These are phyloP conservation scores for Emydocephalus ijimae DNA, from an alignment of 2,113 vertebrate genomes.

Conservation along the genomic window DNA sequence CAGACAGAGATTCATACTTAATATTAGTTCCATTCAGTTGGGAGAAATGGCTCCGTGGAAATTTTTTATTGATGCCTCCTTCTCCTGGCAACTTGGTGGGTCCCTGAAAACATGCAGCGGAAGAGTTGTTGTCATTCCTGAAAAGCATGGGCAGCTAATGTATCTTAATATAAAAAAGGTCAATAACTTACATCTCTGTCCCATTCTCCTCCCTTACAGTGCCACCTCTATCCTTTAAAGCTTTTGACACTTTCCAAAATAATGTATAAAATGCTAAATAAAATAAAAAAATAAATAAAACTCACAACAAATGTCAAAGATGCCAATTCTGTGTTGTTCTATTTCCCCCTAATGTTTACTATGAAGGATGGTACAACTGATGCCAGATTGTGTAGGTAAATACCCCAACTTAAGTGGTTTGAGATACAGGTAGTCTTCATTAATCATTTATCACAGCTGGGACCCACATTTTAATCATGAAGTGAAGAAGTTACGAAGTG, in stretches of 20 bases:
- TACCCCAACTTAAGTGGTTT: slow-evolving; percentile 33
- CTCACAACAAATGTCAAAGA: slow-evolving; percentile 15
- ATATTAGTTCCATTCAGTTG: not conserved
- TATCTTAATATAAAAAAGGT: not conserved
- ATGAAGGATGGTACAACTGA: slow-evolving; percentile 38
- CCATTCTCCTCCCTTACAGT: not conserved
- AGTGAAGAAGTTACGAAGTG: not conserved
- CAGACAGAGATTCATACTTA: not conserved
- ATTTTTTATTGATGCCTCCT: not conserved
- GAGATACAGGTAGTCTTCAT: not conserved
- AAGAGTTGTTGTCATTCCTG: not conserved
- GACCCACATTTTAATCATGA: not conserved
- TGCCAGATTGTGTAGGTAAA: slow-evolving; percentile 32
- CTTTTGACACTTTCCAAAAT: not conserved
- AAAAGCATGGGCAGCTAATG: not conserved
- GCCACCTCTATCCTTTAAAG: slow-evolving; percentile 2
- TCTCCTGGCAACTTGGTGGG: not conserved
- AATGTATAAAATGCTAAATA: not conserved
- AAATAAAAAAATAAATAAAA: not conserved
- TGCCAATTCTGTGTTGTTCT: not conserved
- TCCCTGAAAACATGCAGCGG: not conserved
- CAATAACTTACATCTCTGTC: not conserved
- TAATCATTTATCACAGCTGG: not conserved
- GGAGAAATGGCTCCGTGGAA: not conserved
- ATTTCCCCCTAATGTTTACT: slow-evolving; percentile 18